A percentile compares a stretch with the other conserved stretches of the same genome.
phyloP scores from a whole-genome alignment of 2,113 vertebrate genomes.

The Pterocles gutturalis region DNA sequence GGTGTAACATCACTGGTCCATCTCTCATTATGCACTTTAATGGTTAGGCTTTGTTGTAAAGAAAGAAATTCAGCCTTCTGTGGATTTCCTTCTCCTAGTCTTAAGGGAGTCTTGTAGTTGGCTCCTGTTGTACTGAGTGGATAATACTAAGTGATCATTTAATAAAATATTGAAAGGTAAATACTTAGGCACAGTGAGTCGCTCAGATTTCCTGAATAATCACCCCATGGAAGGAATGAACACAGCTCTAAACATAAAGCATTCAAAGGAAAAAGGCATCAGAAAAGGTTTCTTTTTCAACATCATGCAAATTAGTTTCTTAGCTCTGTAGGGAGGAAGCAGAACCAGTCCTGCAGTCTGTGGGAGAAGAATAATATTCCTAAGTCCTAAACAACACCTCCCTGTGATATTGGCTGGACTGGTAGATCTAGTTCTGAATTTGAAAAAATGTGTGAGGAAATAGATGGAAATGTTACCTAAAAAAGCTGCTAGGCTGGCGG shows the following conservation, averaged over 20 bases:
- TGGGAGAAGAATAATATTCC: background rate
- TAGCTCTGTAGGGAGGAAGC: conserved; percentile 14
- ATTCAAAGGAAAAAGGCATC: conserved; percentile 8
- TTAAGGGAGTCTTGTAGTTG: background rate
- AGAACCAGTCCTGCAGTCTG: background rate
- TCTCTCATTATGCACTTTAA: background rate
- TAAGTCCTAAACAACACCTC: background rate
- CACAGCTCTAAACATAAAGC: background rate
- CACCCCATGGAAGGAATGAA: background rate
- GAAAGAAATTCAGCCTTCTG: background rate
- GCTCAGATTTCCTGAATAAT: background rate
- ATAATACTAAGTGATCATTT: conserved; percentile 10
- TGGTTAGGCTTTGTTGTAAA: background rate
- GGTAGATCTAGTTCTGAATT: background rate
- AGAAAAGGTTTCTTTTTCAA: conserved; percentile 23
- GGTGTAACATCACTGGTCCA: background rate
- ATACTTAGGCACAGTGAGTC: background rate
- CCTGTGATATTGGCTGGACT: background rate
- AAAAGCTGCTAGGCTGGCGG: background rate
- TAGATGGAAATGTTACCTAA: background rate
- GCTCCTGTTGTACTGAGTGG: background rate
- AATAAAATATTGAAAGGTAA: conserved; percentile 59
- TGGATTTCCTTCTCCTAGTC: background rate
- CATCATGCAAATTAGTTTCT: conserved; percentile 29
- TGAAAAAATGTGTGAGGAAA: background rate